Conservation (phyloP, 2,797 vertebrate genomes). For the Ctenochaetus hawaiiensis region DNA sequence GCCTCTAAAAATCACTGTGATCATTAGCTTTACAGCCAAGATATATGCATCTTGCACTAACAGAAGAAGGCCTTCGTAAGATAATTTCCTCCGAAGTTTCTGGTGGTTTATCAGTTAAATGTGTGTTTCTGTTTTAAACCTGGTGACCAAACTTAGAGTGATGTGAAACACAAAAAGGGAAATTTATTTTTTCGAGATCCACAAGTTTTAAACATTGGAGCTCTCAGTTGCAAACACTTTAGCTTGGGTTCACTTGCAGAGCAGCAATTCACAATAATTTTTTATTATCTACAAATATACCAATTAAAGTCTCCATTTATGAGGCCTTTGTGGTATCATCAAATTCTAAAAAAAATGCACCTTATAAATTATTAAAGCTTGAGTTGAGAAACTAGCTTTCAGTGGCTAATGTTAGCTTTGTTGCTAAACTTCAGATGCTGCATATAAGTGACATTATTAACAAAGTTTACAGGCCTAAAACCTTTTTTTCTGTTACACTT, state of each 20-base stretch:
- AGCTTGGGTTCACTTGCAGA: neutral
- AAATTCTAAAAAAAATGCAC: too few species aligned
- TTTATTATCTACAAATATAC: neutral
- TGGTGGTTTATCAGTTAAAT: constrained; percentile 2
- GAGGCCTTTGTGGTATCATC: too few species aligned
- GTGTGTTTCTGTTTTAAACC: constrained; percentile 1
- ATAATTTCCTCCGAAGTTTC: neutral
- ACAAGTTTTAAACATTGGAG: neutral
- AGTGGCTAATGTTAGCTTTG: neutral
- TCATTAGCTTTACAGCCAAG: constrained; percentile 7
- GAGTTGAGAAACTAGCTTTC: neutral
- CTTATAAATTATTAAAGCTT: neutral
- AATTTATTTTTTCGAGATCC: neutral
- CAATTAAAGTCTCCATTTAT: neutral
- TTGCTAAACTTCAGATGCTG: neutral
- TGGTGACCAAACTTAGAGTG: neutral
- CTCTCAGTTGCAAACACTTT: neutral
- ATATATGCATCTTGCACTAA: neutral
- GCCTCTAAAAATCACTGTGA: neutral
- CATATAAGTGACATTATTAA: neutral
- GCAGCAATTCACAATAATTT: too few species aligned
- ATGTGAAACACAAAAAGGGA: neutral
- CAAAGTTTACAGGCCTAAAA: neutral
- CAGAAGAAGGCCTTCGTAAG: neutral
- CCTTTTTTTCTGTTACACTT: neutral